These are phyloP conservation scores for Synergus japonicus DNA, from an alignment of 2,888 invertebrate species.

Conservation along the genomic window DNA sequence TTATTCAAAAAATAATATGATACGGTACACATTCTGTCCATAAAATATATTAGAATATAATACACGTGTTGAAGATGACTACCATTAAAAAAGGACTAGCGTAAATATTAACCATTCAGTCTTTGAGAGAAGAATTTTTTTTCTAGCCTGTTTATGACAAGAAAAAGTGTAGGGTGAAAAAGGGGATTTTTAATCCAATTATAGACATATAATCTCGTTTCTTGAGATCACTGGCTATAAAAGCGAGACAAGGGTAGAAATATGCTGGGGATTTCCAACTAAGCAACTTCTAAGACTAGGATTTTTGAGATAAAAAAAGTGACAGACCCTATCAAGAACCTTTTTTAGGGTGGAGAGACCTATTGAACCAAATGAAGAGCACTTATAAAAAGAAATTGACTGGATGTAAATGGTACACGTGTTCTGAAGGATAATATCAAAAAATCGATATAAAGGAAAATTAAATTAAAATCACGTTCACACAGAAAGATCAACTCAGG, in stretches of 20 bases:
- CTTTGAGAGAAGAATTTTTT: neutral
- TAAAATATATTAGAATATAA: neutral
- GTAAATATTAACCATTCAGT: neutral
- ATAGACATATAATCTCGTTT: neutral
- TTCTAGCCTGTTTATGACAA: neutral
- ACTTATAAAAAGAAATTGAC: slow-evolving; percentile 5
- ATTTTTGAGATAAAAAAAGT: neutral
- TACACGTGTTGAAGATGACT: neutral
- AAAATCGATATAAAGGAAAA: neutral
- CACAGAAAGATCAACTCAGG: neutral
- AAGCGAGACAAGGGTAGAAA: slow-evolving; percentile 6
- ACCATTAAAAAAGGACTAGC: neutral
- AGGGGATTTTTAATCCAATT: neutral
- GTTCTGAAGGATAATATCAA: slow-evolving; percentile 11
- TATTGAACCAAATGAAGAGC: slow-evolving; percentile 10
- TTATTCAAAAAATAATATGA: neutral
- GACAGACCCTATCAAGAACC: slow-evolving; percentile 13
- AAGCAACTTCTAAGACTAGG: neutral
- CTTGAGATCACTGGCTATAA: neutral
- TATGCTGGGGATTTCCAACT: neutral
- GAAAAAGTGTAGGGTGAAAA: neutral
- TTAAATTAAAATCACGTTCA: neutral
- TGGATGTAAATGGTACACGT: neutral
- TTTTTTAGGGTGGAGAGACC: neutral
- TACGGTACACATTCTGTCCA: neutral